Evolutionary conservation across 2,113 vertebrate genomes (phyloP).

Genomic region (Mohoua ochrocephala): DNA sequence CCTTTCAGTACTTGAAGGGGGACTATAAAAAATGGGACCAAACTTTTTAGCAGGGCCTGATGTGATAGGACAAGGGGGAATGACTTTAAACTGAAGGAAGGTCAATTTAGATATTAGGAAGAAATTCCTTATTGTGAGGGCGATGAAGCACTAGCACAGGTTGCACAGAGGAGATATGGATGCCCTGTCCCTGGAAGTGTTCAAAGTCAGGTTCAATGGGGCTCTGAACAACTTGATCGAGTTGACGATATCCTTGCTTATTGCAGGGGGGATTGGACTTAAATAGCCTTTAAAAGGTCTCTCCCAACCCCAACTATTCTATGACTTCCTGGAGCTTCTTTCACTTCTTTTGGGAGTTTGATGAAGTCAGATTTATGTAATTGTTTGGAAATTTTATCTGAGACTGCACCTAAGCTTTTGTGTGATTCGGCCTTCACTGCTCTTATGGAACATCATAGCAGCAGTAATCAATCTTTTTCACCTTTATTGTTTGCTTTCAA

Average conservation of each 20-base stretch:
- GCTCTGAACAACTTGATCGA: background rate
- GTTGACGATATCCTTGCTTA: background rate
- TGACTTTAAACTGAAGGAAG: background rate
- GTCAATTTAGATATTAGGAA: background rate
- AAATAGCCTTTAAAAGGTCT: background rate
- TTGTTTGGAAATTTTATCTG: background rate
- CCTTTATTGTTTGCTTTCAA: background rate
- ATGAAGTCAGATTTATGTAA: background rate
- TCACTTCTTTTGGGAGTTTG: background rate
- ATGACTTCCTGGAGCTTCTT: background rate
- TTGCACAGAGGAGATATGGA: background rate
- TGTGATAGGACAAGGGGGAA: background rate
- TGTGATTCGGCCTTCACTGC: background rate
- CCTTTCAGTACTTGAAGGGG: background rate
- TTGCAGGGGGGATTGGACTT: background rate
- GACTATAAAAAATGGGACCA: background rate
- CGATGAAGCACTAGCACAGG: background rate
- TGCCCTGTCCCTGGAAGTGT: background rate
- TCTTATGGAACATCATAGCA: background rate
- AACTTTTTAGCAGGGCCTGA: background rate
- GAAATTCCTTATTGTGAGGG: background rate
- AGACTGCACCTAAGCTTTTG: background rate
- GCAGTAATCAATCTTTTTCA: background rate
- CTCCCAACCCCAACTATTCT: background rate
- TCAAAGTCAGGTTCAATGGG: background rate